These are phyloP conservation scores for Pogonomyrmex californicus DNA, from an alignment of 1,140 invertebrate genomes.

Conservation along the genomic window DNA sequence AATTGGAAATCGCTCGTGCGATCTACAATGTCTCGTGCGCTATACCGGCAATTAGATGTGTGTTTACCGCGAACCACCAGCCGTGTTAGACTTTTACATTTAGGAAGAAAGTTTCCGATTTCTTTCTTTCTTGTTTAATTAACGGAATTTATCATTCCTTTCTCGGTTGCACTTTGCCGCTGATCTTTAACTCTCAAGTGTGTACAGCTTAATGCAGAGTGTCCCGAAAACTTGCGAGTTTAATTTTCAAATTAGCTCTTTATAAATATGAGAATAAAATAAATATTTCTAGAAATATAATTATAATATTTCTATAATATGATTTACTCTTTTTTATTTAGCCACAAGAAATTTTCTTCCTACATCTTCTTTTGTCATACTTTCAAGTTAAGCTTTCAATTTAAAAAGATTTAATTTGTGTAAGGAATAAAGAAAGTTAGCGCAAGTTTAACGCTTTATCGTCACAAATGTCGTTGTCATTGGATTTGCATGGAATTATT, in stretches of 20 bases:
- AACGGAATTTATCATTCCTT: constrained; percentile 12
- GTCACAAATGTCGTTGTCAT: constrained; percentile 16
- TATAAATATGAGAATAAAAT: not conserved
- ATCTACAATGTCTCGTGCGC: constrained; percentile 72
- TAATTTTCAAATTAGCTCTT: constrained; percentile 6
- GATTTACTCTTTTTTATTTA: constrained; percentile 9
- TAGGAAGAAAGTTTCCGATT: constrained; percentile 50
- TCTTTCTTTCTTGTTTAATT: not conserved
- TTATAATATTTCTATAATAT: not conserved
- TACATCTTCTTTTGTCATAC: not conserved
- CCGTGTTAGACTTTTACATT: constrained; percentile 48
- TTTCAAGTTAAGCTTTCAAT: constrained; percentile 27
- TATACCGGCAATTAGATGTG: constrained; percentile 68
- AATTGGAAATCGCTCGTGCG: constrained; percentile 74
- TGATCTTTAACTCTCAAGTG: not conserved
- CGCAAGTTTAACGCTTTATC: constrained; percentile 33
- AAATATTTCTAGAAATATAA: not conserved
- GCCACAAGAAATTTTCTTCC: not conserved
- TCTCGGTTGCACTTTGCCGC: not conserved
- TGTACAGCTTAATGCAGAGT: not conserved
- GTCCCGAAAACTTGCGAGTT: not conserved
- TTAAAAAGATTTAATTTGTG: constrained; percentile 11
- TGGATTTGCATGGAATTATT: constrained; percentile 35
- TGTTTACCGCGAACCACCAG: constrained; percentile 50
- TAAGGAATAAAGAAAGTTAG: not conserved